Evolutionary conservation across 1,140 invertebrate genomes (phyloP).

Genomic region (Saxidomus purpurata): DNA sequence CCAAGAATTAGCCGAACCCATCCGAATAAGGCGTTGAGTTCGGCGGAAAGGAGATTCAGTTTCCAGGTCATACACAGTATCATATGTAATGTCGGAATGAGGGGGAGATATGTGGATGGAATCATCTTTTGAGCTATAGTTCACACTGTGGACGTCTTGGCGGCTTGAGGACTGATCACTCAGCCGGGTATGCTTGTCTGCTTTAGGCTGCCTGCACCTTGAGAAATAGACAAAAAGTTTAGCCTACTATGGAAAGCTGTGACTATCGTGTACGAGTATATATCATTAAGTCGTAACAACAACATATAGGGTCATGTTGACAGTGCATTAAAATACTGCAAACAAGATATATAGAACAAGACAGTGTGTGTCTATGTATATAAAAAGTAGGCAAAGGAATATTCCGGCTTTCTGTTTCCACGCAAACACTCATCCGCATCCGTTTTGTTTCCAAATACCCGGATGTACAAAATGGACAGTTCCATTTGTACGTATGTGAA

Average conservation of each 20-base stretch:
- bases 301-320: no score
- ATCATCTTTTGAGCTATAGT: conserved; percentile 53
- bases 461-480: no score
- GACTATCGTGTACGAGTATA: no score
- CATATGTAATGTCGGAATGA: conserved; percentile 55
- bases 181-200: conserved; percentile 9
- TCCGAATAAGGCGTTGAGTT: conserved; percentile 55
- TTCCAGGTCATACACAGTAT: conserved; percentile 61
- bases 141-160: not conserved
- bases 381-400: no score
- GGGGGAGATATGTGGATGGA: conserved; percentile 46
- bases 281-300: no score
- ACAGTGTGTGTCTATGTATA: not conserved
- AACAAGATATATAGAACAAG: not conserved
- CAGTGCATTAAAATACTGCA: no score
- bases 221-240: not conserved
- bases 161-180: not conserved
- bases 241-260: no score
- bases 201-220: conserved; percentile 40
- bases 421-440: no score
- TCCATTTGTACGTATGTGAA: no score
- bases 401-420: no score
- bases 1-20: conserved; percentile 64
- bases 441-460: no score
- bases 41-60: conserved; percentile 58